Base-by-base conservation (phyloP, 2,113 vertebrate genomes). In the Odocoileus hemionus region DNA sequence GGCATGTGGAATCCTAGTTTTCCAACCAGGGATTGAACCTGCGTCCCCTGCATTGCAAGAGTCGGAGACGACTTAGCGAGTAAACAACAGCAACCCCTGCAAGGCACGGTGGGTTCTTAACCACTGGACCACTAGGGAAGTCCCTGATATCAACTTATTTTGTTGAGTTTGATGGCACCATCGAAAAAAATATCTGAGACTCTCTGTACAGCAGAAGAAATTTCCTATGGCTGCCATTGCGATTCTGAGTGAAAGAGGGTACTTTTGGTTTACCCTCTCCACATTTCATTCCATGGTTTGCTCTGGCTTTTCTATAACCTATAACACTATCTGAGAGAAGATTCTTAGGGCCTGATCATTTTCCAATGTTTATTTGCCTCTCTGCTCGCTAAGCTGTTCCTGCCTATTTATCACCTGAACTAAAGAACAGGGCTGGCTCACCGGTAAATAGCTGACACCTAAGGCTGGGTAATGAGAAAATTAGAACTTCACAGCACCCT, bases 361-460 rank as follows among this genome's bases (percentile, higher is more conserved):
- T 98, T 96, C 97, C 98, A 98, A 93, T 97, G 97, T 98, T 98
- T 98, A 64, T 98, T 98, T 97, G 96, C 96, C 88, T 98, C 96
- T 97, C 36, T 96, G 60, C 88, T 86, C 12, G 3, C 70, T 84
- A 97, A 96, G 86, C 61, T 96, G 91, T 98, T 98, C 95, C 93
- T 97, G 93, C 86, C 95, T 96, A 33, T 97, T 98, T 98, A 97
- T 96, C 96, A 98, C 97, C 96, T 97, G 92, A 98, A 94, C 86
- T 50, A 78, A 98, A 98, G 96, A 97, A 97, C 97, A 97, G 94
- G 89, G 86, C 93, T 94, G 74, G 57, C 87, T 97, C 45, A 57
- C 97, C 79, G 84, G 97, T 95, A 98, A 98, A 91, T 39, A 98
- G 91, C 98, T 98, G 97, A 98, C 92, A 97, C 98, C 98, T 96